Percentiles rank a stretch among this genome's conserved stretches.
Evolutionary conservation across 2,888 invertebrate species (phyloP).

Genomic region (Caenorhabditis sp.): DNA sequence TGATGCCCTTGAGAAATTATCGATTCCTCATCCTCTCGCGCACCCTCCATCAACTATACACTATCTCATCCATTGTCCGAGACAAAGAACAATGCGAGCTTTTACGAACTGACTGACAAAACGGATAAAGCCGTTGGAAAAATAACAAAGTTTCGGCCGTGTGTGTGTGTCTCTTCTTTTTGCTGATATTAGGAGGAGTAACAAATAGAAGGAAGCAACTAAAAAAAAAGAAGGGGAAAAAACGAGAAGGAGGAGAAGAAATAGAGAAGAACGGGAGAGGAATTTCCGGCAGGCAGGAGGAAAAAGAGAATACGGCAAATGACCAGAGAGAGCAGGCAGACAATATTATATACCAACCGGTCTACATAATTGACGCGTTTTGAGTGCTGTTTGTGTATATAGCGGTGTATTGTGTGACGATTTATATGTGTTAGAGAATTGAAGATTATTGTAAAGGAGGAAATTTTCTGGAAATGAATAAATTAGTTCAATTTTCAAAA

Average conservation of each 20-base stretch:
- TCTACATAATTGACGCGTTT: conserved; percentile 1
- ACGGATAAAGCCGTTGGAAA: background rate
- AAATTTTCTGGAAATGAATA: background rate
- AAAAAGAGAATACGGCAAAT: conserved; percentile 23
- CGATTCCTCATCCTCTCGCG: conserved; percentile 19
- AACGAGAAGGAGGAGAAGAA: conserved; percentile 4
- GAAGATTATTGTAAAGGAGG: conserved; percentile 15
- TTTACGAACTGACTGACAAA: background rate
- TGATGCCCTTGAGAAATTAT: conserved; percentile 46
- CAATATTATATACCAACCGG: conserved; percentile 6
- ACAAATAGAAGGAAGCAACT: background rate
- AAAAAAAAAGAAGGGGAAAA: too few relatives aligned
- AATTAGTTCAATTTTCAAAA: background rate
- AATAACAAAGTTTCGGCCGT: background rate
- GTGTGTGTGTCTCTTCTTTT: background rate
- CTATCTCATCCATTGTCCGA: conserved; percentile 11
- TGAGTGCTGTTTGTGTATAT: background rate
- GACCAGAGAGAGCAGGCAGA: conserved; percentile 35
- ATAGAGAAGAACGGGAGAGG: conserved; percentile 8
- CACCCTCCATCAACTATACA: conserved; percentile 13
- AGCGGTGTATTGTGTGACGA: background rate
- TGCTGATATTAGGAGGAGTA: conserved; percentile 14
- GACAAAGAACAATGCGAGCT: background rate
- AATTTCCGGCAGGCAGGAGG: conserved; percentile 10
- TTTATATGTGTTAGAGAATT: background rate